A percentile compares a stretch with the other conserved stretches of the same genome.
These are phyloP conservation scores for Rhinoderma darwinii DNA, from an alignment of 2,113 vertebrate genomes.

Conservation along the genomic window DNA sequence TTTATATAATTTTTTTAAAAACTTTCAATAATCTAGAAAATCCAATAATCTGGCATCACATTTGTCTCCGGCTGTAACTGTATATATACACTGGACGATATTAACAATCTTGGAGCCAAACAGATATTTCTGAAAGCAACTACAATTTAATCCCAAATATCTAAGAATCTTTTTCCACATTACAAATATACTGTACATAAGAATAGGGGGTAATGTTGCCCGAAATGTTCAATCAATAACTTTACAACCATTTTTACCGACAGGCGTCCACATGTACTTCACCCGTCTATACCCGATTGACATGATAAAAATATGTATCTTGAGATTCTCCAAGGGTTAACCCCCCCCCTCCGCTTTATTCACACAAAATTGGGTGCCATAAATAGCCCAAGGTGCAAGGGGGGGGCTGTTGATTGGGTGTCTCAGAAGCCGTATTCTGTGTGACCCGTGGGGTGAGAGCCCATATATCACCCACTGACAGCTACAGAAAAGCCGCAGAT, in stretches of 20 bases:
- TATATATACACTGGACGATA: too few relatives aligned
- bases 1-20: too few relatives aligned
- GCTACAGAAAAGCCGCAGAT: constrained; percentile 97
- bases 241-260: neutral
- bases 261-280: neutral
- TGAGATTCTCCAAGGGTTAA: constrained; percentile 24
- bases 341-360: constrained; percentile 36
- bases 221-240: neutral
- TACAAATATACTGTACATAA: neutral
- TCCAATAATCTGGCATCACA: too few relatives aligned
- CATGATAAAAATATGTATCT: constrained; percentile 40
- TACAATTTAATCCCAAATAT: too few relatives aligned
- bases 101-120: too few relatives aligned
- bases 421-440: constrained; percentile 69
- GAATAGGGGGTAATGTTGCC: neutral
- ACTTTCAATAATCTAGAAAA: too few relatives aligned
- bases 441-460: constrained; percentile 86
- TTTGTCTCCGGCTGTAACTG: too few relatives aligned
- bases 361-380: constrained; percentile 58
- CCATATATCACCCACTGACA: constrained; percentile 98
- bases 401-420: constrained; percentile 87
- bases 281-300: constrained; percentile 1
- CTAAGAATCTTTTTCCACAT: too few relatives aligned
- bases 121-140: too few relatives aligned
- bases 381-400: constrained; percentile 65